These are phyloP conservation scores for Orchesella flavescens DNA, from an alignment of 2,888 invertebrate genomes.

Conservation along the genomic window DNA sequence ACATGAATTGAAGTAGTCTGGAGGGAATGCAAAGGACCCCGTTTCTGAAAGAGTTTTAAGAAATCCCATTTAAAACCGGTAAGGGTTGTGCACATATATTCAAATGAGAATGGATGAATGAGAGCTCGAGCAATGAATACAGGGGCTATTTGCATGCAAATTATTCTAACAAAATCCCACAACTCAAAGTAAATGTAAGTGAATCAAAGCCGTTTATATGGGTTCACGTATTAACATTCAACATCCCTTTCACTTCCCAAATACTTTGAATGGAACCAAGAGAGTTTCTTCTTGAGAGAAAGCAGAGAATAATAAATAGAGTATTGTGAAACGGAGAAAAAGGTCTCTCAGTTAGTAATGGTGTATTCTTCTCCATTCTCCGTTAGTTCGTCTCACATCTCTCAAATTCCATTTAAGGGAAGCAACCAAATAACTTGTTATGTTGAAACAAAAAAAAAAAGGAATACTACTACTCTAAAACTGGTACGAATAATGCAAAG, in stretches of 20 bases:
- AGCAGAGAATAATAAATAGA: neutral
- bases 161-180: conserved; percentile 57
- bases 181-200: conserved; percentile 52
- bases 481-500: neutral
- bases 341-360: neutral
- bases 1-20: neutral
- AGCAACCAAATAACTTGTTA: conserved; percentile 1
- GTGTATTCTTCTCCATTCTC: conserved; percentile 3
- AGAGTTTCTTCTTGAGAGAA: neutral
- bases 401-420: conserved; percentile 35
- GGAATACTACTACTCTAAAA: conserved; percentile 22
- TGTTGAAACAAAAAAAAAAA: conserved; percentile 21
- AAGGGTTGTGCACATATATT: conserved; percentile 26
- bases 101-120: conserved; percentile 52
- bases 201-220: conserved; percentile 57
- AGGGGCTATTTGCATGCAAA: conserved; percentile 57
- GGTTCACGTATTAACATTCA: conserved; percentile 41
- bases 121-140: conserved; percentile 42
- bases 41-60: conserved; percentile 37
- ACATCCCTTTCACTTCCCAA: conserved; percentile 5
- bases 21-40: neutral
- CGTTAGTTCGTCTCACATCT: conserved; percentile 9
- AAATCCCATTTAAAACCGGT: conserved; percentile 54
- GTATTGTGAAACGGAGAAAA: neutral
- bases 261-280: neutral